phyloP scores from a whole-genome alignment of 2,797 vertebrate genomes.

The Cryptoprocta ferox region DNA sequence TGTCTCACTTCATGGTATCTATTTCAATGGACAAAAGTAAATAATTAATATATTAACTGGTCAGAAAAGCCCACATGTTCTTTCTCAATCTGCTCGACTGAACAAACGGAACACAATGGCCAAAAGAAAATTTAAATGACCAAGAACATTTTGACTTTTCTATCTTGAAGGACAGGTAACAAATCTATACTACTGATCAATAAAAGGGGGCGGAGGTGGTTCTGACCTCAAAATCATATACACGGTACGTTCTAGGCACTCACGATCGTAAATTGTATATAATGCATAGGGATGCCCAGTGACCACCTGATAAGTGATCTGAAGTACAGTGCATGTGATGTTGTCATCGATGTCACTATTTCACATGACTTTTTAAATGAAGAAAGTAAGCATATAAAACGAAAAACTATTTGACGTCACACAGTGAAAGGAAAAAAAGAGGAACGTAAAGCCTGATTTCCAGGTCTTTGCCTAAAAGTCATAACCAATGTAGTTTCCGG shows the following conservation, averaged over 20 bases:
- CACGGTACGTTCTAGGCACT: background rate
- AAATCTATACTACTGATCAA: background rate
- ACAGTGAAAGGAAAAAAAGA: background rate
- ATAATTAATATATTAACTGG: slow-evolving; percentile 1
- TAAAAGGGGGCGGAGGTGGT: background rate
- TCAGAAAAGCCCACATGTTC: background rate
- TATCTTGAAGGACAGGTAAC: background rate
- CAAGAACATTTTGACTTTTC: slow-evolving; percentile 1
- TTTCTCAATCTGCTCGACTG: slow-evolving; percentile 23
- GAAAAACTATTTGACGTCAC: background rate
- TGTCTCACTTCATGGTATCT: background rate
- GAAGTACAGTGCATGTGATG: background rate
- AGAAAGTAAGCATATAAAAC: background rate
- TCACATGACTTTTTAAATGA: background rate
- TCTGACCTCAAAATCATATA: background rate
- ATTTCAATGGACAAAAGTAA: slow-evolving; percentile 10
- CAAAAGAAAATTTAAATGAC: slow-evolving; percentile 17
- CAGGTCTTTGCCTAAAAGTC: background rate
- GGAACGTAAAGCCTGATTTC: background rate
- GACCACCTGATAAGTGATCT: background rate
- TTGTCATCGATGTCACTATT: background rate
- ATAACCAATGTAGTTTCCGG: background rate
- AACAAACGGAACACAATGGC: background rate
- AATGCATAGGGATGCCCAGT: background rate
- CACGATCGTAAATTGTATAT: background rate